These are phyloP conservation scores for Lophotriccus pileatus DNA, from an alignment of 2,797 vertebrate genomes.

Conservation along the genomic window DNA sequence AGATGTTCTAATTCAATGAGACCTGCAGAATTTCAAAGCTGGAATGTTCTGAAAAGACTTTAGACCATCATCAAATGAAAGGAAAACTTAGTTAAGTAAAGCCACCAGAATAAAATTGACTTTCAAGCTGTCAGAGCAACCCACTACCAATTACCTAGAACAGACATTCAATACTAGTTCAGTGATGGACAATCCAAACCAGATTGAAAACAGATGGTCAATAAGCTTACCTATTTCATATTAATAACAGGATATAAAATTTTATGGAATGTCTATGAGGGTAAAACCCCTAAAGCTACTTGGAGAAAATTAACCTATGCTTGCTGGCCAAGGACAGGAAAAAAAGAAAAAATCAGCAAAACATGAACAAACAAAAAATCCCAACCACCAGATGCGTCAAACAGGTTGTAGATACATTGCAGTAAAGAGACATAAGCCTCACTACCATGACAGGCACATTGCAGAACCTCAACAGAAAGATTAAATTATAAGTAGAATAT, in stretches of 20 bases:
- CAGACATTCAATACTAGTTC: not conserved
- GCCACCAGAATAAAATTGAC: not conserved
- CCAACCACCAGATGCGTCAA: not conserved
- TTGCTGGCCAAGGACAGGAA: not conserved
- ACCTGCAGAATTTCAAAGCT: not conserved
- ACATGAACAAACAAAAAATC: not conserved
- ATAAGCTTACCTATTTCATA: not conserved
- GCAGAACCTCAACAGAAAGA: not conserved
- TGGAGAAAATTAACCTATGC: not conserved
- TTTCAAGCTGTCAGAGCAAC: not conserved
- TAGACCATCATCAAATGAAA: not conserved
- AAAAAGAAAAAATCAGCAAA: not conserved
- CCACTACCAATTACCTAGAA: not conserved
- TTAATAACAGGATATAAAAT: not conserved
- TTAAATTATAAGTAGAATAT: not conserved
- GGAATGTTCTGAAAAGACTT: not conserved
- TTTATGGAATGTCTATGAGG: not conserved
- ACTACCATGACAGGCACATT: not conserved
- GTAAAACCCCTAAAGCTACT: not conserved
- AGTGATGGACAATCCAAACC: not conserved
- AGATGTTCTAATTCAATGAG: not conserved
- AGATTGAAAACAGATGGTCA: not conserved
- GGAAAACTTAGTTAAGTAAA: not conserved
- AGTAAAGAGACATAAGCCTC: not conserved
- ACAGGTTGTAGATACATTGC: not conserved